Conservation (phyloP, 2,888 invertebrate genomes). For the Aleiodes testaceus region DNA sequence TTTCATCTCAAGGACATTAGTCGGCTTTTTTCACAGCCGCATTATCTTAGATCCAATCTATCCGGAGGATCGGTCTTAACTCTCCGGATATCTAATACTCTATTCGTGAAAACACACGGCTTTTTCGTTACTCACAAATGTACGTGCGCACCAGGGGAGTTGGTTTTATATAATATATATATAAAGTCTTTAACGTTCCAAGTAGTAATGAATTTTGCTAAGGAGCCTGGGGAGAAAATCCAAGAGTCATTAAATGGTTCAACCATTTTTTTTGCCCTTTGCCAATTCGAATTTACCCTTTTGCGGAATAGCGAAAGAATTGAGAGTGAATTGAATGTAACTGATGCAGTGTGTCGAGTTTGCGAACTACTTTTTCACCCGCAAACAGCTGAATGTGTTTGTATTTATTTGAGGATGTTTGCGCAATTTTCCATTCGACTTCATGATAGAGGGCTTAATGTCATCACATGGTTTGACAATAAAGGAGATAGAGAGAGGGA, state of each 20-base stretch:
- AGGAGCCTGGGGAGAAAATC: too few relatives aligned
- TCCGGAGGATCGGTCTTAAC: slow-evolving; percentile 3
- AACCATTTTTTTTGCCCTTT: too few relatives aligned
- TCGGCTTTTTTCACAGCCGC: not conserved
- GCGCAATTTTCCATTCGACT: not conserved
- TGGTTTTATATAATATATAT: slow-evolving; percentile 4
- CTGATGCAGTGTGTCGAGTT: too few relatives aligned
- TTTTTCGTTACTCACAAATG: slow-evolving; percentile 8
- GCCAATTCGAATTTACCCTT: too few relatives aligned
- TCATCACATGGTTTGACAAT: slow-evolving; percentile 16
- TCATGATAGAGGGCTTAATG: slow-evolving; percentile 1
- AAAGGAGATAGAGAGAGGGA: not conserved
- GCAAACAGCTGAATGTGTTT: too few relatives aligned
- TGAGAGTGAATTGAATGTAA: too few relatives aligned
- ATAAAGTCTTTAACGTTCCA: not conserved
- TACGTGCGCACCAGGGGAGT: not conserved
- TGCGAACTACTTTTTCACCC: too few relatives aligned
- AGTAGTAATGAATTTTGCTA: not conserved
- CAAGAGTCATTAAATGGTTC: too few relatives aligned
- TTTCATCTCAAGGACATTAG: slow-evolving; percentile 23
- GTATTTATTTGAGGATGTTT: not conserved
- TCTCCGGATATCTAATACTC: slow-evolving; percentile 28
- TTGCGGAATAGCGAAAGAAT: too few relatives aligned
- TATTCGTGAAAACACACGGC: slow-evolving; percentile 5
- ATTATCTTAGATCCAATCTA: slow-evolving; percentile 17